These are phyloP conservation scores for Seira sanloemensis DNA, from an alignment of 2,888 invertebrate genomes.

Conservation along the genomic window DNA sequence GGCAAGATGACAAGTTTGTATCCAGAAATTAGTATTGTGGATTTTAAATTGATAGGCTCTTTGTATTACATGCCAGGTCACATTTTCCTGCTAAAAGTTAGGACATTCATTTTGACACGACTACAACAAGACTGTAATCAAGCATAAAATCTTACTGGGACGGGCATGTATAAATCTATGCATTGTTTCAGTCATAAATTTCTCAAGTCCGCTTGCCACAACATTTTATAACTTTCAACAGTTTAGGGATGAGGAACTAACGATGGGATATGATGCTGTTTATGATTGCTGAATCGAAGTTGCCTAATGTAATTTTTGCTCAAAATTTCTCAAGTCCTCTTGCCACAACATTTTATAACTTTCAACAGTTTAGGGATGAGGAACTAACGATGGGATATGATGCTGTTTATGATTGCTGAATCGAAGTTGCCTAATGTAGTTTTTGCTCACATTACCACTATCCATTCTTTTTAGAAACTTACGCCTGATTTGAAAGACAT, in stretches of 20 bases:
- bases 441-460: not conserved
- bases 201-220: not conserved
- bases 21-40: no score
- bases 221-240: not conserved
- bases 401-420: not conserved
- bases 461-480: not conserved
- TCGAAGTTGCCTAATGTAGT: not conserved
- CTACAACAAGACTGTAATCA: no score
- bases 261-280: not conserved
- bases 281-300: not conserved
- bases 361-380: no score
- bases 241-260: not conserved
- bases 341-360: not conserved
- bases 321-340: not conserved
- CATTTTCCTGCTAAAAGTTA: no score
- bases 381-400: not conserved
- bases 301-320: not conserved
- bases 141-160: not conserved
- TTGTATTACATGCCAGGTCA: no score
- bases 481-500: constrained; percentile 50
- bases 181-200: not conserved
- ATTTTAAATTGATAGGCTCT: no score
- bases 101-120: no score
- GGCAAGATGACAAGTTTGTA: not conserved
- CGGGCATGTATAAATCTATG: not conserved